phyloP scores from a whole-genome alignment of 1,140 invertebrate genomes.

The Hetaerina americana region DNA sequence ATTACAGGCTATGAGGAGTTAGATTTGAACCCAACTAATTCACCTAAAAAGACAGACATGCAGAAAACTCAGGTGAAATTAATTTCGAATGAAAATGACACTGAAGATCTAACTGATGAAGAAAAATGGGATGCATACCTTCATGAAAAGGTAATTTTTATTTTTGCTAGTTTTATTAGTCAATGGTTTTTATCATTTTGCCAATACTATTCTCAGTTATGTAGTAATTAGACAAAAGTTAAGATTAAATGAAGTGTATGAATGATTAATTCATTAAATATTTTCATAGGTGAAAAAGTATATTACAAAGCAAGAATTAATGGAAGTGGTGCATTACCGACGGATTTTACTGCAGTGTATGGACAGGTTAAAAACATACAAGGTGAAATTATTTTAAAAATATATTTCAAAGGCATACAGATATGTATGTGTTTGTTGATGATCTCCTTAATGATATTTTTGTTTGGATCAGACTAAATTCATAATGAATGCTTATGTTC shows the following conservation, averaged over 20 bases:
- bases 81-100: not conserved
- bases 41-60: not conserved
- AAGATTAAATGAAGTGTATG: too few species aligned
- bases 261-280: too few species aligned
- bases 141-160: not conserved
- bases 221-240: too few species aligned
- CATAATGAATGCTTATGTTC: too few species aligned
- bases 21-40: not conserved
- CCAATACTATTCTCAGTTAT: too few species aligned
- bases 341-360: slow-evolving; percentile 44
- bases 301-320: slow-evolving; percentile 39
- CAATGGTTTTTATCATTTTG: not conserved
- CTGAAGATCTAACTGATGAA: not conserved
- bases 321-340: slow-evolving; percentile 41
- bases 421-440: too few species aligned
- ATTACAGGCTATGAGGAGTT: not conserved
- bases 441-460: too few species aligned
- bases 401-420: too few species aligned
- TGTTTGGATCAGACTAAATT: too few species aligned
- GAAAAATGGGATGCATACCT: not conserved
- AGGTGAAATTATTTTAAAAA: slow-evolving; percentile 30
- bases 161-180: too few species aligned
- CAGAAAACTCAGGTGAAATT: not conserved
- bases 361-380: slow-evolving; percentile 51
- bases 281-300: slow-evolving; percentile 23